These are phyloP conservation scores for Zaprionus africanus DNA, from an alignment of 1,140 invertebrate genomes.

Conservation along the genomic window DNA sequence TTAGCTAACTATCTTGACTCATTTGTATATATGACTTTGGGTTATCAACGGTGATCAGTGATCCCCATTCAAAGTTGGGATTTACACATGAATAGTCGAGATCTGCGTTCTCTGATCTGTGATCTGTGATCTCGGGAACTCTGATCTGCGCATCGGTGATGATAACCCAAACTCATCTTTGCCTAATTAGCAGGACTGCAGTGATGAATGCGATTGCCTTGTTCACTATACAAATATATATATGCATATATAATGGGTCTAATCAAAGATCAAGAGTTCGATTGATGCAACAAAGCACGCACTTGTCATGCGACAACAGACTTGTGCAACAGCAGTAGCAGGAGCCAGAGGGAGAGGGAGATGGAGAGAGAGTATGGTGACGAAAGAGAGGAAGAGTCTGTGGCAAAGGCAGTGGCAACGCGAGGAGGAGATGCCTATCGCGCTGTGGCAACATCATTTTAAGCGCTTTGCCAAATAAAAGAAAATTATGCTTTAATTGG, in stretches of 20 bases:
- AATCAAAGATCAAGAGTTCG: conserved; percentile 31
- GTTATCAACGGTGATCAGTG: too few relatives aligned
- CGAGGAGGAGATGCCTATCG: conserved; percentile 29
- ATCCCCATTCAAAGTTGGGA: too few relatives aligned
- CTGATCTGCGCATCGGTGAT: not conserved
- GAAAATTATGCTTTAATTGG: conserved; percentile 67
- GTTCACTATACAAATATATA: not conserved
- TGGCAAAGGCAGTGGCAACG: not conserved
- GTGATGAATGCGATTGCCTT: conserved; percentile 26
- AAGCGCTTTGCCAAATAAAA: conserved; percentile 29
- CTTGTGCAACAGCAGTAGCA: not conserved
- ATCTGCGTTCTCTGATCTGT: too few relatives aligned
- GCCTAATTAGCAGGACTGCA: conserved; percentile 14
- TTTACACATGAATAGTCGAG: too few relatives aligned
- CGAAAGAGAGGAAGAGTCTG: not conserved
- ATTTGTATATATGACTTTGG: too few relatives aligned
- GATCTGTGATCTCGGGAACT: not conserved
- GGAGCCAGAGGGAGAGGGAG: not conserved
- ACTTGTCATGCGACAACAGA: conserved; percentile 25
- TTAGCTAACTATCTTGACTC: too few relatives aligned
- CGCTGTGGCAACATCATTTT: conserved; percentile 12
- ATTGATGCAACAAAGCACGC: conserved; percentile 31
- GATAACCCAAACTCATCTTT: not conserved
- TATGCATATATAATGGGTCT: conserved; percentile 5
- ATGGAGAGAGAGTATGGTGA: not conserved